These are phyloP conservation scores for Hydrolagus colliei DNA, from an alignment of 2,797 vertebrate species.

Conservation along the genomic window DNA sequence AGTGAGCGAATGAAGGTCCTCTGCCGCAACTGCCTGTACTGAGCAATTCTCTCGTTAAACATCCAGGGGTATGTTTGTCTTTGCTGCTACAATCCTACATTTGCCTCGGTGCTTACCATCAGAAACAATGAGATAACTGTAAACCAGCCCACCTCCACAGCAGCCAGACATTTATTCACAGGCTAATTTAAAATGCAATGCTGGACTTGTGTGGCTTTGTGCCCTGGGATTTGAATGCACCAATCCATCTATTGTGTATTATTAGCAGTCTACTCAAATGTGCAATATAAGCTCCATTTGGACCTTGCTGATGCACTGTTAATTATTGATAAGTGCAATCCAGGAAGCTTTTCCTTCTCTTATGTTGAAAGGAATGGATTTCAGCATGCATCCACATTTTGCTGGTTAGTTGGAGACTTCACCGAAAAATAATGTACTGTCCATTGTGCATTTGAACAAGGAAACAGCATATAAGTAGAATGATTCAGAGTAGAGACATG, in stretches of 20 bases:
- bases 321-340: slow-evolving; percentile 76
- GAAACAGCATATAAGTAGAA: background rate
- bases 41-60: slow-evolving; percentile 49
- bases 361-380: slow-evolving; percentile 6
- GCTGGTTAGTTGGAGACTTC: background rate
- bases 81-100: slow-evolving; percentile 48
- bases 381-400: background rate
- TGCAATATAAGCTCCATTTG: slow-evolving; percentile 72
- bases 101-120: slow-evolving; percentile 54
- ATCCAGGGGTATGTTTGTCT: slow-evolving; percentile 51
- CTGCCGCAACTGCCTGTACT: slow-evolving; percentile 37
- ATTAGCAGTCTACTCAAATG: slow-evolving; percentile 65
- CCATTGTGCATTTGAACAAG: background rate
- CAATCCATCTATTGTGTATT: slow-evolving; percentile 62
- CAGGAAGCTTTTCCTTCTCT: slow-evolving; percentile 52
- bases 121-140: slow-evolving; percentile 67
- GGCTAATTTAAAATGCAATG: slow-evolving; percentile 70
- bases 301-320: slow-evolving; percentile 68
- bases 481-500: background rate
- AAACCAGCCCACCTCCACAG: slow-evolving; percentile 53
- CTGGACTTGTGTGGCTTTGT: slow-evolving; percentile 57
- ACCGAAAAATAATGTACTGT: background rate
- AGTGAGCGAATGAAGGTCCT: slow-evolving; percentile 45
- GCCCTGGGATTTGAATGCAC: slow-evolving; percentile 66
- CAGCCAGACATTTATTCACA: slow-evolving; percentile 66